These are phyloP conservation scores for Littorina saxatilis DNA, from an alignment of 1,140 invertebrate genomes.

Conservation along the genomic window DNA sequence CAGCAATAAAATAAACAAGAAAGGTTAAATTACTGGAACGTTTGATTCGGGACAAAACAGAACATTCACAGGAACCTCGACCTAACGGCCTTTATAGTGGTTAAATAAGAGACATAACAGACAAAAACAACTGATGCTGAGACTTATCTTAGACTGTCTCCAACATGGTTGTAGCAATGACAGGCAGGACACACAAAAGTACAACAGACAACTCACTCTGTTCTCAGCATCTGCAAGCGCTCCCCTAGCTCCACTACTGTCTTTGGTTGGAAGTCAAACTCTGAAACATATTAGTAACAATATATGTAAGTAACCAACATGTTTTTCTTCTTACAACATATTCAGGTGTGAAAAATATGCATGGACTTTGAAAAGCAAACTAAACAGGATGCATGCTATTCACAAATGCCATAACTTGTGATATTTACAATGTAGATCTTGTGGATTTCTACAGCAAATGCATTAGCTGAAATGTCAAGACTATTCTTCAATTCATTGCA, in stretches of 20 bases:
- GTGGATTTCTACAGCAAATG: too few relatives aligned
- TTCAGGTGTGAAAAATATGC: background rate
- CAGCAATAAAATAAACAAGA: background rate
- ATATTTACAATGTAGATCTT: background rate
- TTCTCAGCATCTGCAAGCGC: slow-evolving; percentile 77
- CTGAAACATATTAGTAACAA: slow-evolving; percentile 73
- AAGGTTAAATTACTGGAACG: too few relatives aligned
- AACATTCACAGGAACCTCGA: too few relatives aligned
- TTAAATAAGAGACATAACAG: too few relatives aligned
- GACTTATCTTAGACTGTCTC: too few relatives aligned
- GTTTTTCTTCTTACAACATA: background rate
- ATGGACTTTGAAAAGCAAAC: background rate
- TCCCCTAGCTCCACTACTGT: slow-evolving; percentile 64
- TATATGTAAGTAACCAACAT: slow-evolving; percentile 50
- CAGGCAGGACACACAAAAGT: too few relatives aligned
- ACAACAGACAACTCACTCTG: slow-evolving; percentile 75
- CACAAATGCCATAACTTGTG: background rate
- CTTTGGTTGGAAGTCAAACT: slow-evolving; percentile 66
- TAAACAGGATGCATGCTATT: background rate
- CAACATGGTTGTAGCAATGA: too few relatives aligned
- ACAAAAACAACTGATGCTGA: too few relatives aligned
- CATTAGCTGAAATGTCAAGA: too few relatives aligned
- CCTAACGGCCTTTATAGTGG: too few relatives aligned
- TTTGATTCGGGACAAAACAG: too few relatives aligned
- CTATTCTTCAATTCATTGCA: too few relatives aligned